Base-by-base conservation (phyloP, 37 sponge, comb jelly and placozoan genomes). In the Beroe forskalii region DNA sequence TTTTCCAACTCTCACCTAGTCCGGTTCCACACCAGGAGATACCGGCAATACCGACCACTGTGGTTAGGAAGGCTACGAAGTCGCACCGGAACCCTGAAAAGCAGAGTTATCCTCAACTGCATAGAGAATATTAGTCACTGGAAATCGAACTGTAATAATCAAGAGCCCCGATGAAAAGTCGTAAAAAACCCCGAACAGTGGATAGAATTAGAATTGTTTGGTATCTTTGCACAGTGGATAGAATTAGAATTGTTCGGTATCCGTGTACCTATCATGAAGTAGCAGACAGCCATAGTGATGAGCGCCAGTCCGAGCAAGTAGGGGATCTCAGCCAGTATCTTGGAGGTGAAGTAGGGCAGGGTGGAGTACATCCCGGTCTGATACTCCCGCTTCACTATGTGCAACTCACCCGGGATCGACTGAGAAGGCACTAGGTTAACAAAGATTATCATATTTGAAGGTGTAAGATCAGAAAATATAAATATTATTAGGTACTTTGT, bases 341-440 rank as follows among this genome's bases (percentile, higher is more conserved):
- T 90, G 40, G 67, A 90, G 4, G 64, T 1, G 67, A 66, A 90
- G 36, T 90, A 90, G 25, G 67, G 67, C 6, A 40, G 25, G 3
- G 90, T 90, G 19, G 67, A 40, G 90, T 90, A 90, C 90, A 90
- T 90, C 4, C 90, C 90, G 25, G 66, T 90, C 37, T 64, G 90
- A 35, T 90, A 64, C 36, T 90, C 90, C 31, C 90, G 2, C 33
- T 39, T 62, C 19, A 90, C 25, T 33, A 90, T 48, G 6, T 12
- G 90, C 19, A 90, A 39, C 32, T 90, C 90, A 3, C n/a, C 24
- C 12, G 90, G 90, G 25, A 90, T 66, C 6, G 90, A 66, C 90
- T 90, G 90, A 30, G 60, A 61, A 22, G 9, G 30, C 23, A 63
- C 25, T 63, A 55, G 60, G 17, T 55, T n/a, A n/a, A n/a, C n/a